Percentiles rank a stretch among this genome's conserved stretches.
Evolutionary conservation across 2,113 vertebrate genomes (phyloP).

Genomic region (Sorex fumeus): DNA sequence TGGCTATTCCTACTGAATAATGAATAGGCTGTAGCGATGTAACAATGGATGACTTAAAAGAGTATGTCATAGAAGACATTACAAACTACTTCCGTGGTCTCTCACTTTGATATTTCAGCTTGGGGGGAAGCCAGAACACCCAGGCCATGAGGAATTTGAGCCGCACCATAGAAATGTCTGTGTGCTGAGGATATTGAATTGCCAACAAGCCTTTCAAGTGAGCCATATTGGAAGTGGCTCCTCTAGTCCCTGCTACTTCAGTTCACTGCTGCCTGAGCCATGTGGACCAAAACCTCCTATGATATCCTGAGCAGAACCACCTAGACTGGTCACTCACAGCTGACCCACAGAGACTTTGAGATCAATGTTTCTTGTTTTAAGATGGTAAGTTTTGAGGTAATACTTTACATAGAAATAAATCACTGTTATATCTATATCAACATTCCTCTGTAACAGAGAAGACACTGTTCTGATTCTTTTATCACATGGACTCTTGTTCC

Average conservation of each 20-base stretch:
- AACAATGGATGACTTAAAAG: slow-evolving; percentile 29
- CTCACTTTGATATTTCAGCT: not conserved
- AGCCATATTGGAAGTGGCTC: not conserved
- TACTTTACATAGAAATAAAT: slow-evolving; percentile 25
- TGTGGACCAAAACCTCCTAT: not conserved
- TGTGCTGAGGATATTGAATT: not conserved
- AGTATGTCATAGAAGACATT: slow-evolving; percentile 52
- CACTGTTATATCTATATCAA: not conserved
- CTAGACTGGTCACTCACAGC: not conserved
- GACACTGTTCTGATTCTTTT: slow-evolving; percentile 35
- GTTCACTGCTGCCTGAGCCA: not conserved
- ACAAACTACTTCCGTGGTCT: not conserved
- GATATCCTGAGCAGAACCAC: not conserved
- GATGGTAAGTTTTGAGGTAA: slow-evolving; percentile 15
- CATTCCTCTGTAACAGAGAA: slow-evolving; percentile 34
- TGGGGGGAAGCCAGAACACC: not conserved
- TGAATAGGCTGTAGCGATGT: not conserved
- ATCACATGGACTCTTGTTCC: slow-evolving; percentile 39
- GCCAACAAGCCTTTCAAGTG: not conserved
- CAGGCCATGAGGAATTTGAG: not conserved
- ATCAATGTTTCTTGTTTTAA: slow-evolving; percentile 31
- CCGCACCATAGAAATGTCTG: not conserved
- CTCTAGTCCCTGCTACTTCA: not conserved
- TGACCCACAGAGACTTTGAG: slow-evolving; percentile 34
- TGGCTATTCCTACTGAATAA: not conserved